Conservation (phyloP, 2,113 vertebrate genomes). For the Grantiella picta region DNA sequence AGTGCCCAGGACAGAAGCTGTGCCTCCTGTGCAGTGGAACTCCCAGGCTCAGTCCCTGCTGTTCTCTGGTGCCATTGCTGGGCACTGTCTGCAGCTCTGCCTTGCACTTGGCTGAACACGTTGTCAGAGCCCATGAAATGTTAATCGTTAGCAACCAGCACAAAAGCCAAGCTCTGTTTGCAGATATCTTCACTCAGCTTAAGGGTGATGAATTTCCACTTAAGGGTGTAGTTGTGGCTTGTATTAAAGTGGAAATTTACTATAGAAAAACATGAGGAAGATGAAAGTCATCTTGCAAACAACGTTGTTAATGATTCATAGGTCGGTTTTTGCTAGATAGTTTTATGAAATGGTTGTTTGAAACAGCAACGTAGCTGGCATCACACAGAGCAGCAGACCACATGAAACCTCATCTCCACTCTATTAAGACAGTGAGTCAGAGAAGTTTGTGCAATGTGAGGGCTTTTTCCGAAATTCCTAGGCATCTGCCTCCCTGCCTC, state of each 20-base stretch:
- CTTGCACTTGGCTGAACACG: neutral
- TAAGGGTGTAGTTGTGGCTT: neutral
- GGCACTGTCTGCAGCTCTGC: neutral
- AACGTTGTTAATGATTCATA: neutral
- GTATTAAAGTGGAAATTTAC: neutral
- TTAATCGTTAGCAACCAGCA: neutral
- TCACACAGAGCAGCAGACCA: neutral
- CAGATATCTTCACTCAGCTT: neutral
- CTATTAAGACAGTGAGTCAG: neutral
- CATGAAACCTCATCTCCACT: neutral
- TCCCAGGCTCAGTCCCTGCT: neutral
- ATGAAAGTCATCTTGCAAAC: neutral
- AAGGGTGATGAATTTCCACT: neutral
- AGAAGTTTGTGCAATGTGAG: neutral
- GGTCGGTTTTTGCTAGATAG: neutral
- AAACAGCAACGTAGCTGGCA: neutral
- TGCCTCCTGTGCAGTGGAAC: neutral
- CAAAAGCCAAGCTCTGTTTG: neutral
- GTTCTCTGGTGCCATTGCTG: neutral
- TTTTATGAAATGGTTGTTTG: conserved; percentile 1
- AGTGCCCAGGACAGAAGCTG: too few relatives aligned
- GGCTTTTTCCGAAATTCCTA: neutral
- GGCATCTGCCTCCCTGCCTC: neutral
- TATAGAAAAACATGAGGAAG: neutral
- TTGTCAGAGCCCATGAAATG: neutral